A percentile compares a stretch with the other conserved stretches of the same genome.
Evolutionary conservation across 2,113 vertebrate species (phyloP).

Genomic region (Antennarius striatus): DNA sequence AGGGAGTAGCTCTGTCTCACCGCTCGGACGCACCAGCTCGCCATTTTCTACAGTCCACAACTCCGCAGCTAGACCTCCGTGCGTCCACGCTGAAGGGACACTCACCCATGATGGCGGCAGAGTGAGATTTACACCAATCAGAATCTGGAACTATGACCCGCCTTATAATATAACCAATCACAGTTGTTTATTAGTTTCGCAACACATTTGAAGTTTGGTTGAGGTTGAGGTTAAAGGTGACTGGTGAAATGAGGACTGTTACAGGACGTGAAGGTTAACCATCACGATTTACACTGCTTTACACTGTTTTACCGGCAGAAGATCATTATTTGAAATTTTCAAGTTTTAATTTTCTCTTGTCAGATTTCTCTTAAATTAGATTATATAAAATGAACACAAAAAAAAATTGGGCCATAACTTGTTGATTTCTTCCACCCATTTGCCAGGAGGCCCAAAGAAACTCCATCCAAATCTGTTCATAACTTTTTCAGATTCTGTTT

Average conservation of each 20-base stretch:
- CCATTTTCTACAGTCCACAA: slow-evolving; percentile 65
- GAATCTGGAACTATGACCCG: accelerated
- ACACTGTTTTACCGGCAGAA: too few relatives aligned
- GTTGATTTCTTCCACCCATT: too few relatives aligned
- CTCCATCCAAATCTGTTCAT: too few relatives aligned
- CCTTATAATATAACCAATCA: slow-evolving; percentile 34
- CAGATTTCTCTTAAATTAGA: too few relatives aligned
- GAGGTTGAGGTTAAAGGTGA: slow-evolving; percentile 62
- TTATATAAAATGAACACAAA: too few relatives aligned
- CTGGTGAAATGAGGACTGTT: slow-evolving; percentile 59
- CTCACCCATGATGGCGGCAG: accelerated
- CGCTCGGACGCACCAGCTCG: slow-evolving; percentile 73
- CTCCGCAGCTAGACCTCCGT: slow-evolving; percentile 6
- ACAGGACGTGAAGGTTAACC: slow-evolving; percentile 7
- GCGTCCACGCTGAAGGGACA: slow-evolving; percentile 44
- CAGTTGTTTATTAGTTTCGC: neutral
- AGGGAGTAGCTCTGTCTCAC: slow-evolving; percentile 67
- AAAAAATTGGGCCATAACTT: too few relatives aligned
- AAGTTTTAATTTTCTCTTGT: too few relatives aligned
- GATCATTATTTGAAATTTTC: too few relatives aligned
- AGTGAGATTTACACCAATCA: slow-evolving; percentile 40
- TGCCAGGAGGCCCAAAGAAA: too few relatives aligned
- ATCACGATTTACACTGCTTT: too few relatives aligned
- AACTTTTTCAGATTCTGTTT: too few relatives aligned
- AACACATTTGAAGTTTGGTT: slow-evolving; percentile 49